phyloP scores from a whole-genome alignment of 2,797 vertebrate species.

The Loriculus beryllinus region DNA sequence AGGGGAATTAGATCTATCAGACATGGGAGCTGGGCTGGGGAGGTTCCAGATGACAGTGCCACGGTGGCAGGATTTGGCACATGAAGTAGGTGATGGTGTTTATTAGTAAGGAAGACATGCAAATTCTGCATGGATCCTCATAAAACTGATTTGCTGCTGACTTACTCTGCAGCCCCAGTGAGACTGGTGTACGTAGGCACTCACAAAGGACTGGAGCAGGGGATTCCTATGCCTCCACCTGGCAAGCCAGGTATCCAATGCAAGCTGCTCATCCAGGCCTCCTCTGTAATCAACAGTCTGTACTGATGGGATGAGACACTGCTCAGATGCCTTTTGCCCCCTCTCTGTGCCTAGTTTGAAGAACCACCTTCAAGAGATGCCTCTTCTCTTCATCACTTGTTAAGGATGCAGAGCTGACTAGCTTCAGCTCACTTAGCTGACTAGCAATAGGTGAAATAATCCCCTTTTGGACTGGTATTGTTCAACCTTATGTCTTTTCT shows the following conservation, averaged over 20 bases:
- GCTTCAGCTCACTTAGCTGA: neutral
- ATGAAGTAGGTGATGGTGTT: neutral
- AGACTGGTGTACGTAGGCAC: accelerated
- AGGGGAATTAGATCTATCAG: neutral
- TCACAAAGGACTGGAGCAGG: neutral
- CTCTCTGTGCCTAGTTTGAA: neutral
- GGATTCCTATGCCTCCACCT: neutral
- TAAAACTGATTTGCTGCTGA: neutral
- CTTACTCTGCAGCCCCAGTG: neutral
- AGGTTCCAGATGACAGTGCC: neutral
- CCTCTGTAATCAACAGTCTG: neutral
- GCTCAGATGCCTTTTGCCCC: neutral
- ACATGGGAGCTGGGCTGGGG: neutral
- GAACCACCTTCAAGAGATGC: accelerated
- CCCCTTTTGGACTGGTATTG: neutral
- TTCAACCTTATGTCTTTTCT: neutral
- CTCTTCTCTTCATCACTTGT: neutral
- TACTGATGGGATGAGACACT: neutral
- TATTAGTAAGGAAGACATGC: neutral
- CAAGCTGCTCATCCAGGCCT: neutral
- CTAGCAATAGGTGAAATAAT: neutral
- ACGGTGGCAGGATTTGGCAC: neutral
- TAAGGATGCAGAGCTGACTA: neutral
- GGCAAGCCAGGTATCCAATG: neutral
- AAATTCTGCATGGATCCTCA: neutral